Evolutionary conservation across 2,797 vertebrate genomes (phyloP), one percentile per base, ranked within the genome.

Genomic region (Bradypodion pumilum): DNA sequence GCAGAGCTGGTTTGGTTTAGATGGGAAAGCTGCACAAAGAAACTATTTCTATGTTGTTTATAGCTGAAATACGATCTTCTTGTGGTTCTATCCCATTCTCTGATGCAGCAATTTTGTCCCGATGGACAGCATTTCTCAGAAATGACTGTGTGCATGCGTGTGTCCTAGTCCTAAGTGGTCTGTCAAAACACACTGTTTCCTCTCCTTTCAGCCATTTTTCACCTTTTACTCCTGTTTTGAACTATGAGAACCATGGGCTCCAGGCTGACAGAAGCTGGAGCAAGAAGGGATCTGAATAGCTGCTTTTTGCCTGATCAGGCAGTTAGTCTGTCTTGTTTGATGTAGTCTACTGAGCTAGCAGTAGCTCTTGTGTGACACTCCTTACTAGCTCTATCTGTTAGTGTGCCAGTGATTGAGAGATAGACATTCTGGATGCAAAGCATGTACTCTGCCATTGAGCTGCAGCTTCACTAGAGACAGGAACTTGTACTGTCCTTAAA

Each of bases 61-160:
- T 29, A 75, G 68, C 79, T 84, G 73, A 75, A 85, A 89, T 19
- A 25, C 46, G 81, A 81, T 83, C 77, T 23, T 87, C 63, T 0
- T 0, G 25, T 35, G 37, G 44, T 32, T 27, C 44, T 32, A 6
- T 65, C 32, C 12, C 32, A 32, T 68, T 32, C 2, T 8, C 46
- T 40, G 29, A 66, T 65, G 69, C 59, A 52, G 35, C 35, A 42
- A 29, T 29, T 35, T 49, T 29, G 35, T 73, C 44, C 0, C 1
- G 3, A 4, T 0, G 0, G 29, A 1, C 3, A 25, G 25, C 0
- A 74, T 49, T 70, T 77, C 74, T n/a, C 78, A 70, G 44, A 56
- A 80, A 56, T 56, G 19, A 56, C 15, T 56, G 25, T 35, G 7
- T n/a, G 5, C 10, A 9, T 35, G 37, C 23, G 3, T 68, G 46